Base-by-base conservation (phyloP, 2,113 vertebrate species). In the Brachypteracias leptosomus region DNA sequence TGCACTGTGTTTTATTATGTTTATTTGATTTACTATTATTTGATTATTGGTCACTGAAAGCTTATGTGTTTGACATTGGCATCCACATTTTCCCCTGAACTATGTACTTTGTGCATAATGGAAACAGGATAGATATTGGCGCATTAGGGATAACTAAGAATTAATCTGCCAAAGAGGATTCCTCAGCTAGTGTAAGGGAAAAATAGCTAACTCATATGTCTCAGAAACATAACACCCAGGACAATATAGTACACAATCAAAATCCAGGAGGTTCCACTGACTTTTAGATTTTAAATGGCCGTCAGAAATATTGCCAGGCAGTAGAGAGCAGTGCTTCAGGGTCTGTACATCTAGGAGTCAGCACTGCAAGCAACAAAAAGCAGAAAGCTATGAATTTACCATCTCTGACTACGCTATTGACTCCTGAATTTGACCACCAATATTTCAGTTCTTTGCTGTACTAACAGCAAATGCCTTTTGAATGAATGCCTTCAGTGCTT, bases 201-300 rank as follows among this genome's bases (percentile, higher is more conserved):
- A 91, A 93, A 82, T 6, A 68, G 16, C 8, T 57, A 35, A 70
- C 4, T 44, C 0, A 0, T 46, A 40, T 7, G 3, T 58, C 46
- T 91, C 0, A 0, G 36, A 73, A 73, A 54, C 4, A 36, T 49
- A 71, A 79, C 2, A 0, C 13, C 19, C n/a, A 73, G 28, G 40
- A 61, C 10, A 58, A 75, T 15, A 36, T n/a, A 15, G 49, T 68
- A 61, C 25, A 52, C 33, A 82, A 40, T 6, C 35, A 89, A 94
- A 89, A 61, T 70, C 33, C 26, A 35, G 7, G 31, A 73, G 9
- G 1, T 33, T 91, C 4, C 20, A 46, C 46, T 22, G 26, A 51
- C 57, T 93, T 66, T 91, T 66, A 73, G 14, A 4, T 81, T 88
- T 66, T 61, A 72, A 92, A 75, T 61, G 29, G 6, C 16, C 29